Evolutionary conservation across 2,888 invertebrate species (phyloP), one percentile per base, ranked within the genome.

Genomic region (Caenorhabditis afra): DNA sequence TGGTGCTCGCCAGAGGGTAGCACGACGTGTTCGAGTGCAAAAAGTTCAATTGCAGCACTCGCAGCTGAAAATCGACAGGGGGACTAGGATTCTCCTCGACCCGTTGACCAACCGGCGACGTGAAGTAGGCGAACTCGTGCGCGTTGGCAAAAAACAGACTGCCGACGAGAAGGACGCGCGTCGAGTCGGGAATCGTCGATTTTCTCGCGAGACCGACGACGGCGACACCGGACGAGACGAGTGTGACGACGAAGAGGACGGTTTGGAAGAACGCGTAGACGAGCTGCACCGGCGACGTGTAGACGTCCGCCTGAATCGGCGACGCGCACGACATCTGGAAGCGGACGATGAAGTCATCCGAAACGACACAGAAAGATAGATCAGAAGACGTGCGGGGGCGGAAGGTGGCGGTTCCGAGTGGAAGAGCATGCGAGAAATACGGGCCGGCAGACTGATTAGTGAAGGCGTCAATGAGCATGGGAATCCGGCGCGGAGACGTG

Each of bases 251-350:
- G 45, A 73, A 73, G 29, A 73, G 22, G 35, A 73, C 14, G 22
- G 49, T 64, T 58, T 73, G 64, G 18, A 73, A 11, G 10, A 20
- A 16, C 22, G 73, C 57, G 58, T 73, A 73, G 29, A 73, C 16
- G 7, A 73, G 20, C 50, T 64, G 73, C 16, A 64, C 50, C 12
- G 64, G 35, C 12, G 64, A 64, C 7, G 58, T 58, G 64, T 29
- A 73, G 47, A 64, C 29, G 14, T 41, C 14, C n/a, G 18, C 50
- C 50, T 73, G 73, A 14, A 58, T 50, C 47, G 64, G 58, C 14
- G 62, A 47, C 1, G 73, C 73, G 44, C 73, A 73, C 18, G 18
- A n/a, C 73, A 73, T 73, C 73, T 73, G 73, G 29, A 62, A 71
- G 16, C 16, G 10, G 5, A 23, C n/a, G 10, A 14, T 4, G 23